Base-by-base conservation (phyloP, 1,140 invertebrate genomes). In the Diabrotica undecimpunctata region DNA sequence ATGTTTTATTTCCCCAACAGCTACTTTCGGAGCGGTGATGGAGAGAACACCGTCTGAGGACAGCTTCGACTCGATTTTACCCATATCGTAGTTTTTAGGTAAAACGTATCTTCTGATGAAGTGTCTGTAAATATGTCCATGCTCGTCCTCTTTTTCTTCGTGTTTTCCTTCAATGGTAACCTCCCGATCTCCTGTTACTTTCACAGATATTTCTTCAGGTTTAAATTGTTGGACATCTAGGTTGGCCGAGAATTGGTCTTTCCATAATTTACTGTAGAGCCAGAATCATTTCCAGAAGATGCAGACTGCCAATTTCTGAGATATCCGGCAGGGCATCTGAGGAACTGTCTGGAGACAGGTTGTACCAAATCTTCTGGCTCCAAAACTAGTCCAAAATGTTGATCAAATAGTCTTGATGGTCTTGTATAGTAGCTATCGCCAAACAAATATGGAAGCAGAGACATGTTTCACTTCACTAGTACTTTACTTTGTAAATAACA, bases 161-260 rank as follows among this genome's bases (percentile, higher is more conserved):
- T 91, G 90, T 71, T 88, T 88, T 1, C 84, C 89, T 73, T 86
- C 83, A 13, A 92, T 82, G 3, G 87, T 80, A 9, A 92, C 81
- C 46, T 77, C 81, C 41, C 85, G 82, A 71, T 89, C 87, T 5
- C 84, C 79, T 9, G 89, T 88, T 76, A 90, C 87, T 77, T 90
- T 93, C 1, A 94, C 88, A 41, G 81, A 86, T 35, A 94, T 83
- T 75, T 94, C 92, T 62, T 93, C 89, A 0, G 92, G 91, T 66
- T 85, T 83, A 78, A 93, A 94, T 13, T 54, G 53, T 4, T 25
- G 25, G 1, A 25, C 25, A 25, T 25, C 25, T 1, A 25, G 4
- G 4, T 25, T 25, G 25, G 13, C 35, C 4, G 1, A 4, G 25
- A 25, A 25, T 25, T 25, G 1, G 25, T 25, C 2, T 25, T 25